phyloP scores from a whole-genome alignment of 64 coral and sea anemone species.

The Platygyra sinensis region DNA sequence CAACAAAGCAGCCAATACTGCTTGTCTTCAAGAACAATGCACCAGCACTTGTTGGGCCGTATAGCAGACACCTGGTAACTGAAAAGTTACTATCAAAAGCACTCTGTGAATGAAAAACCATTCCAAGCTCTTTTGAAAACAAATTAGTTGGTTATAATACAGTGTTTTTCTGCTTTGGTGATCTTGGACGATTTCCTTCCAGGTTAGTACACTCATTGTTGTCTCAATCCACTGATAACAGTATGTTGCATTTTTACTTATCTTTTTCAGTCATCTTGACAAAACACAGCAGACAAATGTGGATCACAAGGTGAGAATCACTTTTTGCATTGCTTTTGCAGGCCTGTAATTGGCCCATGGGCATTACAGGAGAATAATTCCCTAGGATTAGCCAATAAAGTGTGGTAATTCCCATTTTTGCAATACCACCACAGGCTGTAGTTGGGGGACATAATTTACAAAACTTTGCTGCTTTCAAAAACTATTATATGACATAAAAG shows the following conservation, averaged over 20 bases:
- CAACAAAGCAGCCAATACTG: not conserved
- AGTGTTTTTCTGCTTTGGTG: not conserved
- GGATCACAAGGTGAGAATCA: conserved; percentile 85
- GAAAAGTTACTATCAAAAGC: not conserved
- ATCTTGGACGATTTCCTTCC: not conserved
- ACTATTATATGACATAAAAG: too few relatives aligned
- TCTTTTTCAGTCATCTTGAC: conserved; percentile 86
- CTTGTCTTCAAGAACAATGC: not conserved
- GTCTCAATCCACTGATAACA: too few relatives aligned
- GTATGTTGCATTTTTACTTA: too few relatives aligned
- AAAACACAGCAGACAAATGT: conserved; percentile 96
- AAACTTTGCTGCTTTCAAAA: too few relatives aligned
- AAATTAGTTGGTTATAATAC: not conserved
- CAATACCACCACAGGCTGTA: too few relatives aligned
- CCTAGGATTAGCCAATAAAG: too few relatives aligned
- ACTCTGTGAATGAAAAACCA: not conserved
- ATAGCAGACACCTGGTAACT: not conserved
- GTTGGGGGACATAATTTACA: too few relatives aligned
- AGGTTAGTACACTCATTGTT: not conserved
- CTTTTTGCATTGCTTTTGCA: too few relatives aligned
- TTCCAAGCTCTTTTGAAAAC: not conserved
- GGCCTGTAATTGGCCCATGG: too few relatives aligned
- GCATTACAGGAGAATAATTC: too few relatives aligned
- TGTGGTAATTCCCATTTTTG: too few relatives aligned
- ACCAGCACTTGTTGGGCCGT: not conserved